Evolutionary conservation across 1,140 invertebrate species (phyloP).

Genomic region (Cydia strobilella): DNA sequence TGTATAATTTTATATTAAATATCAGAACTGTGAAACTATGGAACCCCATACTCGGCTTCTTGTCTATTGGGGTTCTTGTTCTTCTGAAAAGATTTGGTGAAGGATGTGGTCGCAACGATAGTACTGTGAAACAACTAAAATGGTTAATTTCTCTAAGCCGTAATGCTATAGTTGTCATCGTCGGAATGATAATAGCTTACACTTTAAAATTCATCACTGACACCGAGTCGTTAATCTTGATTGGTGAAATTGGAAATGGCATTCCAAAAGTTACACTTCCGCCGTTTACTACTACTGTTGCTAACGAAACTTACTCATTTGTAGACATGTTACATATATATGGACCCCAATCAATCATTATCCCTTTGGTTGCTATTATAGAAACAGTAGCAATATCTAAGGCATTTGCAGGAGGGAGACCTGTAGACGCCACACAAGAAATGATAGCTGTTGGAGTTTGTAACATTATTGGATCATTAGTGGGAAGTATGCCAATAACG

Average conservation of each 20-base stretch:
- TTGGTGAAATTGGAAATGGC: conserved; percentile 82
- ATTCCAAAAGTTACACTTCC: conserved; percentile 83
- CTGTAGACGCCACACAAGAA: conserved; percentile 90
- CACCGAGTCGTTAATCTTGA: conserved; percentile 80
- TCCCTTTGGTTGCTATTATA: conserved; percentile 89
- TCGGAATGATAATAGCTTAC: conserved; percentile 84
- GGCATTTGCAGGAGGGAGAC: conserved; percentile 82
- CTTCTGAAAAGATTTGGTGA: conserved; percentile 77
- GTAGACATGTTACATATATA: conserved; percentile 82
- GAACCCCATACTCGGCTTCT: conserved; percentile 81
- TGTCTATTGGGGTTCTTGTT: conserved; percentile 81
- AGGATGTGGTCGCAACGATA: conserved; percentile 60
- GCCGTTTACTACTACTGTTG: conserved; percentile 81
- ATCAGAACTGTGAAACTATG: conserved; percentile 73
- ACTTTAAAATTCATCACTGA: conserved; percentile 71
- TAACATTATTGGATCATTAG: conserved; percentile 93
- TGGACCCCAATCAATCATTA: conserved; percentile 84
- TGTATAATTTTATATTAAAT: conserved; percentile 70
- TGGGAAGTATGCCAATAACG: conserved; percentile 92
- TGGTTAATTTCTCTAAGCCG: conserved; percentile 81
- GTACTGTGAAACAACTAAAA: conserved; percentile 48
- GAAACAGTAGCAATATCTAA: conserved; percentile 93
- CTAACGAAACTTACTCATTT: conserved; percentile 81
- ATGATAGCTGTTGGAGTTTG: conserved; percentile 90
- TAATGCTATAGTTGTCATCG: conserved; percentile 86